These are phyloP conservation scores for Chrosomus eos DNA, from an alignment of 2,797 vertebrate genomes.

Conservation along the genomic window DNA sequence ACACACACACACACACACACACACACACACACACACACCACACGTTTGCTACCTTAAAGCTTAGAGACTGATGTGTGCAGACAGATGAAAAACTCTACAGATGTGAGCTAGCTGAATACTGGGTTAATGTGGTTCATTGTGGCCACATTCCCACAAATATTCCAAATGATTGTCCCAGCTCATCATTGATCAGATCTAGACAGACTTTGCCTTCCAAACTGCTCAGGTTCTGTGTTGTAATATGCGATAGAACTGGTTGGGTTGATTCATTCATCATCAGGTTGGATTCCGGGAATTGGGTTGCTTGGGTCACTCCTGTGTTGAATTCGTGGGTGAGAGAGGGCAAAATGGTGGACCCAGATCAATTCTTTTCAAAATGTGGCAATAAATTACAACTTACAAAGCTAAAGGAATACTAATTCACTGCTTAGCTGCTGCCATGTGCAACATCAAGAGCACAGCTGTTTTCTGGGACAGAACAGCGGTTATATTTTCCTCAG, in stretches of 20 bases:
- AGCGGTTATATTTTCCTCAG: not conserved
- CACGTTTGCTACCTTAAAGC: not conserved
- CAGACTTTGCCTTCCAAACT: constrained; percentile 37
- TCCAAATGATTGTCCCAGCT: constrained; percentile 19
- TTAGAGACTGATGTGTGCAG: not conserved
- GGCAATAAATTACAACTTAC: constrained; percentile 48
- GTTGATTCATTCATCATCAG: constrained; percentile 48
- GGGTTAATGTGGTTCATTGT: constrained; percentile 24
- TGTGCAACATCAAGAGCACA: constrained; percentile 4
- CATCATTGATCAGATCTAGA: constrained; percentile 32
- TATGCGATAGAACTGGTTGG: constrained; percentile 28
- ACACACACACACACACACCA: not conserved
- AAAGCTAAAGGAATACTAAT: constrained; percentile 29
- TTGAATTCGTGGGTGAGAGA: constrained; percentile 17
- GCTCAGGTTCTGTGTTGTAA: constrained; percentile 28
- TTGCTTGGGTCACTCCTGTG: constrained; percentile 11
- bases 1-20: too few species aligned
- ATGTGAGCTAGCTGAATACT: not conserved
- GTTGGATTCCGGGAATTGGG: constrained; percentile 41
- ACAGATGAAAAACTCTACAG: not conserved
- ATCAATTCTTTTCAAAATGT: constrained; percentile 42
- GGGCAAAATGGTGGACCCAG: constrained; percentile 38
- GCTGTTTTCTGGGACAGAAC: constrained; percentile 19
- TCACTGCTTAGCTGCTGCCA: constrained; percentile 20
- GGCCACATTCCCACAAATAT: constrained; percentile 28